phyloP scores from a whole-genome alignment of 1,140 invertebrate species.

The Bicyclus anynana region DNA sequence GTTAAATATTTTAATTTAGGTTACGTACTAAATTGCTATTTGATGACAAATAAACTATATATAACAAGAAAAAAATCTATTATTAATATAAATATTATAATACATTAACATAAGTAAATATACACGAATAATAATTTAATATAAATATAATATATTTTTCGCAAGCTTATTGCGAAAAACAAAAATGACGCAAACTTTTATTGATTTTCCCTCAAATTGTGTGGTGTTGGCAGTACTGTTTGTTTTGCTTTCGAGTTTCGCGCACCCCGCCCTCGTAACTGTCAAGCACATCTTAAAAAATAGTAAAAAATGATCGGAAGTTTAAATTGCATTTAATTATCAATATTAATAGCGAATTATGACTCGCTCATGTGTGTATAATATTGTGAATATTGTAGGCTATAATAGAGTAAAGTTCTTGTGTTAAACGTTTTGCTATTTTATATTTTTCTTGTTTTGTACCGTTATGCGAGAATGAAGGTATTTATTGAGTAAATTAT shows the following conservation, averaged over 20 bases:
- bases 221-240: conserved; percentile 39
- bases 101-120: no score
- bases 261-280: conserved; percentile 46
- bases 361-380: neutral
- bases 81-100: no score
- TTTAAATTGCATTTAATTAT: neutral
- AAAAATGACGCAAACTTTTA: neutral
- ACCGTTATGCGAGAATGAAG: neutral
- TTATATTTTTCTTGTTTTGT: neutral
- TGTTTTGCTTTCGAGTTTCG: conserved; percentile 44
- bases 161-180: neutral
- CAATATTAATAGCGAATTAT: neutral
- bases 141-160: neutral
- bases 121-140: no score
- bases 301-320: neutral
- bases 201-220: conserved; percentile 1
- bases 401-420: neutral
- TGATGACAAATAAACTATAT: no score
- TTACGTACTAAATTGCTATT: no score
- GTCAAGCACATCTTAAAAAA: conserved; percentile 30
- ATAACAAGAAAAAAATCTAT: no score
- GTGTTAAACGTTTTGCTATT: neutral
- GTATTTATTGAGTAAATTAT: neutral
- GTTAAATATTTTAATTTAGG: no score
- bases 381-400: neutral